These are phyloP conservation scores for Lochmaea crataegi DNA, from an alignment of 2,888 invertebrate genomes.

Conservation along the genomic window DNA sequence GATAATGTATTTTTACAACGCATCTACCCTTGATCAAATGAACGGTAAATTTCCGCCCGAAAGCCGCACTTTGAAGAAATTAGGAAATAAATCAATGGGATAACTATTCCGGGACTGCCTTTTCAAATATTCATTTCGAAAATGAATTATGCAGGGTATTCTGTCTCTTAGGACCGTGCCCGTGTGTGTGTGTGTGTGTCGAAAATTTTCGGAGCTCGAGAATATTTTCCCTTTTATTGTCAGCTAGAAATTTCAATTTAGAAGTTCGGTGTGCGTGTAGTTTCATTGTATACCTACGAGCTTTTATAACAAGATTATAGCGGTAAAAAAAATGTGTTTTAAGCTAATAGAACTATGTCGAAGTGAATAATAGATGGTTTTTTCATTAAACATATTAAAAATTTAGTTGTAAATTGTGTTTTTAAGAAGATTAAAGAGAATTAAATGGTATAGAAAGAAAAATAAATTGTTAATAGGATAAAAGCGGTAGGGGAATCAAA, in stretches of 20 bases:
- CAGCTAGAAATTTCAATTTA: slow-evolving; percentile 31
- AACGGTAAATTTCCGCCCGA: neutral
- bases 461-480: too few relatives aligned
- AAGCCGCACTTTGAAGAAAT: slow-evolving; percentile 12
- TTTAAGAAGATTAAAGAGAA: too few relatives aligned
- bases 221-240: slow-evolving; percentile 35
- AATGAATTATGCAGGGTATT: slow-evolving; percentile 31
- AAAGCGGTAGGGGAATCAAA: too few relatives aligned
- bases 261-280: slow-evolving; percentile 18
- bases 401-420: too few relatives aligned
- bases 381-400: too few relatives aligned
- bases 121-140: slow-evolving; percentile 32
- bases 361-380: too few relatives aligned
- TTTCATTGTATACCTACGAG: too few relatives aligned
- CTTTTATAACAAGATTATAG: slow-evolving; percentile 29
- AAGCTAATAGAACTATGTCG: too few relatives aligned
- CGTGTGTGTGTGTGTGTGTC: slow-evolving; percentile 20
- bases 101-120: too few relatives aligned
- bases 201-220: slow-evolving; percentile 22
- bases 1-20: neutral
- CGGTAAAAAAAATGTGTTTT: slow-evolving; percentile 1
- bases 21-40: slow-evolving; percentile 6
- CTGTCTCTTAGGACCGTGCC: slow-evolving; percentile 20
- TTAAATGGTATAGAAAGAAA: too few relatives aligned
- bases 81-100: slow-evolving; percentile 32